Evolutionary conservation across 2,113 vertebrate genomes (phyloP).

Genomic region (Rhinopomastus cyanomelas): DNA sequence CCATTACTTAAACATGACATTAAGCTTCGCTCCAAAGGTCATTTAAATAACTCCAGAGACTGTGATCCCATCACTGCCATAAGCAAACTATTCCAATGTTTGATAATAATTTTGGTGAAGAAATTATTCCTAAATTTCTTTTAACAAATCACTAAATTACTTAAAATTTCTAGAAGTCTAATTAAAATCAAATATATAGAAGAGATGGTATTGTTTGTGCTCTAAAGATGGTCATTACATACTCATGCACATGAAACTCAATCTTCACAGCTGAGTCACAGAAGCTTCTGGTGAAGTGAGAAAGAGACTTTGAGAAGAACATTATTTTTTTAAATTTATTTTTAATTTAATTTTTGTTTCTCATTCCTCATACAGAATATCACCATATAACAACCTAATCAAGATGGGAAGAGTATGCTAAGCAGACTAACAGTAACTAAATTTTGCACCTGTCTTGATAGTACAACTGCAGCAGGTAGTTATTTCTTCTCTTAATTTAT

Average conservation of each 20-base stretch:
- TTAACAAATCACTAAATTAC: not conserved
- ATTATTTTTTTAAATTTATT: not conserved
- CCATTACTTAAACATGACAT: no score
- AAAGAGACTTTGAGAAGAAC: not conserved
- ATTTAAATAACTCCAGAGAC: no score
- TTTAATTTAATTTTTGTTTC: not conserved
- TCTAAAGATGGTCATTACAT: not conserved
- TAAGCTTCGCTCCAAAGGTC: no score
- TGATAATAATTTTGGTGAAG: no score
- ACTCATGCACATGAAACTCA: not conserved
- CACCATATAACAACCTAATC: not conserved
- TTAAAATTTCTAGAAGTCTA: not conserved
- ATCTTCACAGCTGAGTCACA: not conserved
- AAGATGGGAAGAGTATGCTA: not conserved
- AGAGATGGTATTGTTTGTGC: accelerated
- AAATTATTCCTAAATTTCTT: no score
- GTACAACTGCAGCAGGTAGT: not conserved
- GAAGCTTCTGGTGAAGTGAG: not conserved
- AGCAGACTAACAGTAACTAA: not conserved
- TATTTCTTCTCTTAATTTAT: not conserved
- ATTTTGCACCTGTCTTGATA: not conserved
- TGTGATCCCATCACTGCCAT: no score
- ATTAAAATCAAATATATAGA: not conserved
- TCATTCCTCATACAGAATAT: not conserved
- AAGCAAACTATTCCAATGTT: no score